Evolutionary conservation across 2,797 vertebrate species (phyloP), one percentile per base, ranked within the genome.

Genomic region (Rhinophrynus dorsalis): DNA sequence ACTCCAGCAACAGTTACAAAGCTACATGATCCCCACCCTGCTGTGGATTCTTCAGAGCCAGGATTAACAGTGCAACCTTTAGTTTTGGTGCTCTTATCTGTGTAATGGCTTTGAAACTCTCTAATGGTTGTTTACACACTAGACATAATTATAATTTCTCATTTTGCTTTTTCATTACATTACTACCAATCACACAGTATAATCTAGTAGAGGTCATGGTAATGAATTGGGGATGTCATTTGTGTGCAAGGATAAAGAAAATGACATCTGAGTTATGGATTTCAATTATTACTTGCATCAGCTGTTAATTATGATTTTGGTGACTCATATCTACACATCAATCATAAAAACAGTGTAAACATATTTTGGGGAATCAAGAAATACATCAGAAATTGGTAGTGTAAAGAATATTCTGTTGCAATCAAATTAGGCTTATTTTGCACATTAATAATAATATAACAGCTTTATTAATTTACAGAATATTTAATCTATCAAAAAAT

Each of bases 191-290:
- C 57, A 29, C 56, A 33, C 12, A 52, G 58, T 55, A 32, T 70
- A 70, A 70, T 70, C 48, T 37, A 62, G 44, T 37, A 62, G 67
- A 47, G 48, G 67, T 63, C 67, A 70, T 47, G 38, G 38, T 62
- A 55, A 62, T 62, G 58, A 44, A 55, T 62, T 62, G 30, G 38
- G 52, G 48, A 70, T 70, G 67, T 70, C 67, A 70, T 70, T 70
- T 56, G 29, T 62, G 58, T 62, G 58, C 63, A 55, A 62, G 27
- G 50, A 70, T 69, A 62, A 69, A 33, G 67, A 42, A 55, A 69
- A 69, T 54, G 51, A 69, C 13, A 48, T 27, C 20, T 68, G 48
- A 68, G 35, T 60, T 60, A 68, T 44, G 50, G 27, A 15, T 61
- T 15, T 45, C 30, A 62, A 62, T 55, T 62, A 61, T 44, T 20